These are phyloP conservation scores for Cryptophagus acutangulus DNA, from an alignment of 2,888 invertebrate genomes.

Conservation along the genomic window DNA sequence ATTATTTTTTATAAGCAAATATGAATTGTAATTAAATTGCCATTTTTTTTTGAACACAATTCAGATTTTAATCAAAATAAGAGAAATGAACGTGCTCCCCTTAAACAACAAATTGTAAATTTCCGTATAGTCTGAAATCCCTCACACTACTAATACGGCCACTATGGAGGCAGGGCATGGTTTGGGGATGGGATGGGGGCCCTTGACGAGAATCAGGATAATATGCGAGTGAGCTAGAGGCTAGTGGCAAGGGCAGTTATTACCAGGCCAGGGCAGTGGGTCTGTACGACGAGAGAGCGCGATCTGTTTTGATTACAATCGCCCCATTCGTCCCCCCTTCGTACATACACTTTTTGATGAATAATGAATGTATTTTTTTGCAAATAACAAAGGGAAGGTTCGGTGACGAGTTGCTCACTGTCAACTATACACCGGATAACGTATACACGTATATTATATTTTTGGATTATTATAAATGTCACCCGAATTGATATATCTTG, in stretches of 20 bases:
- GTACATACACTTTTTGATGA: constrained; percentile 39
- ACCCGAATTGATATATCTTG: constrained; percentile 40
- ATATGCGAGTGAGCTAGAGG: constrained; percentile 12
- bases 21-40: no score
- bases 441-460: constrained; percentile 34
- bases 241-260: constrained; percentile 36
- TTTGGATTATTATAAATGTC: constrained; percentile 44
- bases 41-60: no score
- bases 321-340: constrained; percentile 18
- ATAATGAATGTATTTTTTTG: constrained; percentile 43
- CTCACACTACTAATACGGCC: neutral
- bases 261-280: constrained; percentile 41
- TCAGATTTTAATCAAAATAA: no score
- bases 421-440: constrained; percentile 30
- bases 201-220: constrained; percentile 6
- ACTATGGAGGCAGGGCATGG: constrained; percentile 31
- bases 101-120: no score
- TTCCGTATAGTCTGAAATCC: no score
- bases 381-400: constrained; percentile 41
- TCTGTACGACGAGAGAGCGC: constrained; percentile 32
- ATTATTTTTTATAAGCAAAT: no score
- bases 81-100: no score
- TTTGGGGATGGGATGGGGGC: constrained; percentile 26
- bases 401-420: constrained; percentile 38
- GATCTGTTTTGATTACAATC: constrained; percentile 44